Evolutionary conservation across 2,113 vertebrate genomes (phyloP), one percentile per base, ranked within the genome.

Genomic region (Spea multiplicata): DNA sequence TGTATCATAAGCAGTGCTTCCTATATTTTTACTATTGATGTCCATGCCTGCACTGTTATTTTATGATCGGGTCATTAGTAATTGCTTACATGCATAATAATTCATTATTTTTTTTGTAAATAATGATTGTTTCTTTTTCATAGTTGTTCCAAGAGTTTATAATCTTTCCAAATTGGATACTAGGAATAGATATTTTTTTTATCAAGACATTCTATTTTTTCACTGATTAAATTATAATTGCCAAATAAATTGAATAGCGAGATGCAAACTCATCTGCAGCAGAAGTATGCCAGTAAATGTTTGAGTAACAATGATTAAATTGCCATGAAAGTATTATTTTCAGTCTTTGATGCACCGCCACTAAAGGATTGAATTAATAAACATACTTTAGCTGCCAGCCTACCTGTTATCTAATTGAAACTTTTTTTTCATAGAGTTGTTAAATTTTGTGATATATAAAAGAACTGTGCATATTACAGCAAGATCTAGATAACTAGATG

Each of bases 321-420:
- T 64, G 61, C n/a, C 61, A 64, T 64, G 61, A 17, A 64, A 64
- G 9, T 30, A 64, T 64, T 64, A 17, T 64, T 16, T 64, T 16
- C 16, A 16, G 5, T 5, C 61, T 64, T 16, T 17, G n/a, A 30
- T 64, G 61, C n/a, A 64, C 61, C n/a, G 17, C n/a, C 61, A 64
- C 61, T 64, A 64, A 64, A 64, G 61, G n/a, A 64, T 14, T 64
- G 30, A 16, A 64, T 64, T 64, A 64, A 17, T 64, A 64, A 64
- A 17, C 61, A 64, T 64, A 64, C 61, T 17, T 30, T 64, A 64
- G n/a, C 8, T 30, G 61, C 61, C 16, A 30, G 61, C 16, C 3
- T 30, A 13, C 61, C 30, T 6, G 61, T 13, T 64, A 13, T 16
- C 6, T 64, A 64, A 64, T 17, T 30, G 4, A 64, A 17, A 16